Evolutionary conservation across 1,140 invertebrate genomes (phyloP), one percentile per base, ranked within the genome.

Genomic region (Trichomalopsis sarcophagae): DNA sequence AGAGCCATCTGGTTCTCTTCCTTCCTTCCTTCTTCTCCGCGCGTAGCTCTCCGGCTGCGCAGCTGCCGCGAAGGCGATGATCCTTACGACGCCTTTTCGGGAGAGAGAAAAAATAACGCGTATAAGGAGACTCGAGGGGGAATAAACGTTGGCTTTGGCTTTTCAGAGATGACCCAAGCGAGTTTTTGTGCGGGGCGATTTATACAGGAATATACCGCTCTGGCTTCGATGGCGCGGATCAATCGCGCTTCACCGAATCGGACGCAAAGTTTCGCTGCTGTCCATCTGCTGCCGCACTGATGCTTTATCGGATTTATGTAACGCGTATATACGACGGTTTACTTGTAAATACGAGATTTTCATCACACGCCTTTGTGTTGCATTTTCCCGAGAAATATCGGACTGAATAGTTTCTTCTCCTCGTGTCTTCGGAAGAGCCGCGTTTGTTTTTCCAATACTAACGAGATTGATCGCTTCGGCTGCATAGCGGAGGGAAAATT

Each of bases 1-100:
- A 81, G 36, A 62, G 66, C 84, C 84, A 80, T 84, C 84, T 84
- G 77, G 84, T 73, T 79, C 79, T 68, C 68, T 47, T 73, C 33
- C 83, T 71, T 73, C 82, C 6, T 7, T 47, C 69, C 47, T 69
- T 68, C 78, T 50, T 85, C 33, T 27, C 27, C 1, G 27, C 47
- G 55, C 69, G 40, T 83, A 10, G 87, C 87, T 89, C 88, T 86
- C 87, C 69, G 81, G 55, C 75, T 71, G 17, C 71, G n/a, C 81
- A 50, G 85, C 86, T 85, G 85, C 76, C 76, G 74, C 30, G 62
- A 82, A 82, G 74, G 36, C 82, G 62, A 77, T 83, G 36, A 83
- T 83, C 82, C 74, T 82, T 17, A 17, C 81, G 79, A 84, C 76
- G 82, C 75, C 74, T 78, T 84, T 68, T 68, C 62, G 33, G 40